These are phyloP conservation scores for Cataglyphis rosenhaueri DNA, from an alignment of 2,888 invertebrate genomes.

Conservation along the genomic window DNA sequence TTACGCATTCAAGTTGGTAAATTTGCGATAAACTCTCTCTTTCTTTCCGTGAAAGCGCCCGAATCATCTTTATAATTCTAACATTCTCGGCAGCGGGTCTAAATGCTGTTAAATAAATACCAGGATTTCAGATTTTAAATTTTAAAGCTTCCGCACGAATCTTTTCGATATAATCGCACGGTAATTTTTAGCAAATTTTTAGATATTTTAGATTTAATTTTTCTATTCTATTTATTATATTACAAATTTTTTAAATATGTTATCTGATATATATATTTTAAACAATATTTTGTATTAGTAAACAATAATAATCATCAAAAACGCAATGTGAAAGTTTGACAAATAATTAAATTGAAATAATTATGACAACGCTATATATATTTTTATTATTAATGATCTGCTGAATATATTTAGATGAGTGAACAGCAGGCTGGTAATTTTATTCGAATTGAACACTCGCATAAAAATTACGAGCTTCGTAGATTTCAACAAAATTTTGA, in stretches of 20 bases:
- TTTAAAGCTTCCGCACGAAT: neutral
- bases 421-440: slow-evolving; percentile 16
- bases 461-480: slow-evolving; percentile 34
- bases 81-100: neutral
- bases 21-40: slow-evolving; percentile 23
- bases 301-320: neutral
- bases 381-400: slow-evolving; percentile 21
- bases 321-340: neutral
- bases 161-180: neutral
- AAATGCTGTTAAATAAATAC: slow-evolving; percentile 7
- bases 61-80: neutral
- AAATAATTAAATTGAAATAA: slow-evolving; percentile 1
- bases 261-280: neutral
- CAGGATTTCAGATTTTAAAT: neutral
- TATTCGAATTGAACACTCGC: slow-evolving; percentile 29
- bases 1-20: neutral
- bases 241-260: neutral
- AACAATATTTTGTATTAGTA: neutral
- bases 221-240: neutral
- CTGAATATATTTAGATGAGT: slow-evolving; percentile 8
- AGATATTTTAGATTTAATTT: neutral
- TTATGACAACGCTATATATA: neutral
- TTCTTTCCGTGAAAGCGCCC: slow-evolving; percentile 6
- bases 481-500: slow-evolving; percentile 5
- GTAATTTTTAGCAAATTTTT: neutral